phyloP scores from a whole-genome alignment of 2,113 vertebrate species.

The Thermophis baileyi region DNA sequence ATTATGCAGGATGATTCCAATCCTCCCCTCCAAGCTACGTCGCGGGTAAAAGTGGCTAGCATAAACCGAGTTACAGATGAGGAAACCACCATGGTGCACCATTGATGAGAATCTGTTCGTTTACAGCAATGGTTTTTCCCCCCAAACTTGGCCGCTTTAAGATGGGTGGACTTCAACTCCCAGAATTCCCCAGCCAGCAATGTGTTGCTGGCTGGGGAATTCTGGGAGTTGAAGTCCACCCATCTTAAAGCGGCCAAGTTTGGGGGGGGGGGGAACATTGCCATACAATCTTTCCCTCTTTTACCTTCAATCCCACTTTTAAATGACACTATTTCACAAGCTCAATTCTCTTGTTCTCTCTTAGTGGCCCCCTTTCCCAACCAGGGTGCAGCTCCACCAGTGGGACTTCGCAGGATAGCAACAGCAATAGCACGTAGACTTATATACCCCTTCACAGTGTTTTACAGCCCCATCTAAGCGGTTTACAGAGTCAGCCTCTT shows the following conservation, averaged over 20 bases:
- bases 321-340: accelerated
- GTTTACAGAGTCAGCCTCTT: too few species aligned
- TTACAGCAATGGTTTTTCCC: accelerated
- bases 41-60: slow-evolving; percentile 9
- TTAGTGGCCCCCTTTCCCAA: neutral
- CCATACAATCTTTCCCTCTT: neutral
- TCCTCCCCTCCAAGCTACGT: neutral
- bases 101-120: neutral
- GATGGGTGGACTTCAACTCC: neutral
- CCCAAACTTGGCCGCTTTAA: neutral
- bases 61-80: slow-evolving; percentile 2
- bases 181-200: neutral
- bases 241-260: neutral
- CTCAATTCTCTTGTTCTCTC: neutral
- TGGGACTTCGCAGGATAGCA: neutral
- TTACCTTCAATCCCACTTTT: neutral
- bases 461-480: too few species aligned
- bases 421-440: too few species aligned
- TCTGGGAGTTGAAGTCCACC: neutral
- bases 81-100: neutral
- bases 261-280: neutral
- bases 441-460: too few species aligned
- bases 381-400: accelerated
- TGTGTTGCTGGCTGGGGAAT: too few species aligned
- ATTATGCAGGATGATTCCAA: slow-evolving; percentile 30